Conservation (phyloP, 2,113 vertebrate genomes). For the Nasalis larvatus region DNA sequence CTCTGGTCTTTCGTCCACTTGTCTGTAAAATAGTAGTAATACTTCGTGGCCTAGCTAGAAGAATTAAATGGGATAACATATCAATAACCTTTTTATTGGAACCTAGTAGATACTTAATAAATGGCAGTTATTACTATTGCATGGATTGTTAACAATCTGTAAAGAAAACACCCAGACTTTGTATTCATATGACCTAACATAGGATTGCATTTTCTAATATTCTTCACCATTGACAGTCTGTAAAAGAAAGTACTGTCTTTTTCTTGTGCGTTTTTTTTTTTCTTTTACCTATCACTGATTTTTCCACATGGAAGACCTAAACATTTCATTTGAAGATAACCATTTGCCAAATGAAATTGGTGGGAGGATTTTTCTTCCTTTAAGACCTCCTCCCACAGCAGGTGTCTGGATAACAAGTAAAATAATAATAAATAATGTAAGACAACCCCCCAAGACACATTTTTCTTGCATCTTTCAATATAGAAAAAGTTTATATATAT, state of each 20-base stretch:
- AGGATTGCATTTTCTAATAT: background rate
- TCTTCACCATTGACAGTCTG: background rate
- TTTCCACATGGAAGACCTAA: background rate
- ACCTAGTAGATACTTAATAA: slow-evolving; percentile 23
- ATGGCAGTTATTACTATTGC: slow-evolving; percentile 17
- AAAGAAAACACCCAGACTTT: background rate
- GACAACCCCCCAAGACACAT: background rate
- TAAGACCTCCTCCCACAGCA: background rate
- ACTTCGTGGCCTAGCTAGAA: background rate
- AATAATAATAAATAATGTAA: no score
- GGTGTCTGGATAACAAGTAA: no score
- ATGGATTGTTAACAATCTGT: background rate
- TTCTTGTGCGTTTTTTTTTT: background rate
- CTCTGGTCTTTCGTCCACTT: slow-evolving; percentile 17
- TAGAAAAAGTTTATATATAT: background rate
- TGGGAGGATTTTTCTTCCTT: slow-evolving; percentile 1
- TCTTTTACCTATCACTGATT: slow-evolving; percentile 29
- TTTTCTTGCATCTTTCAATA: background rate
- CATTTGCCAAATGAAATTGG: background rate
- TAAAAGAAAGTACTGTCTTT: background rate
- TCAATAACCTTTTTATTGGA: slow-evolving; percentile 14
- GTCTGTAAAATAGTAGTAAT: slow-evolving; percentile 39
- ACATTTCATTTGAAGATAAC: slow-evolving; percentile 36
- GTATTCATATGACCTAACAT: slow-evolving; percentile 5
- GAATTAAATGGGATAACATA: background rate